Evolutionary conservation across 2,113 vertebrate genomes (phyloP), one percentile per base, ranked within the genome.

Genomic region (Solenodon paradoxus): DNA sequence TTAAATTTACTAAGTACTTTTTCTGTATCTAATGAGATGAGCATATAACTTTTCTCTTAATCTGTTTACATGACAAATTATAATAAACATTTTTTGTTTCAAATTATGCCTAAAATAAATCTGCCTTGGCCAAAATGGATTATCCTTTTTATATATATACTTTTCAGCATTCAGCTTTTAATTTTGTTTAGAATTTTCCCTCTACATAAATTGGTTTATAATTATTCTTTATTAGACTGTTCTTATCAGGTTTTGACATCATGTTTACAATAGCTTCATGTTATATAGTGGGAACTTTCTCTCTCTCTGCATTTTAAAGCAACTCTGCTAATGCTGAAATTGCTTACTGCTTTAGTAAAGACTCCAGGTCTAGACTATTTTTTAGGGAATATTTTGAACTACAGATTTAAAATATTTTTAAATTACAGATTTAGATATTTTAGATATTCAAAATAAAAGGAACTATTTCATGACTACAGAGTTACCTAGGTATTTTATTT

Each of bases 51-150:
- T 94, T 79, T 24, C 1, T 38, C 32, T 83, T 84, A 83, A 42
- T 61, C 30, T 82, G 13, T 83, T 92, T 77, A 77, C 53, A 32
- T 5, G 24, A 61, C 20, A 88, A 89, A 81, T 59, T 59, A 68
- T 19, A 88, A 26, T 69, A 40, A 71, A 53, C 24, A 63, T 84
- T 53, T 84, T 69, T 84, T 55, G 71, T 5, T 9, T 89, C 72
- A 93, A 79, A 79, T n/a, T n/a, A 64, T 49, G n/a, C 40, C 12
- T 93, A 51, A 80, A 8, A 40, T 68, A 95, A 88, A 82, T 77
- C 17, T 51, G 45, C 30, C 28, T 82, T 77, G 30, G 69, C 69
- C 51, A 75, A 30, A 66, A 74, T 4, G 9, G n/a, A 68, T 57
- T 68, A 85, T 45, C 35, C 17, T 32, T 59, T 78, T 68, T 77